Conservation (phyloP, 2,797 vertebrate species). For the Sebastes aleutianus region DNA sequence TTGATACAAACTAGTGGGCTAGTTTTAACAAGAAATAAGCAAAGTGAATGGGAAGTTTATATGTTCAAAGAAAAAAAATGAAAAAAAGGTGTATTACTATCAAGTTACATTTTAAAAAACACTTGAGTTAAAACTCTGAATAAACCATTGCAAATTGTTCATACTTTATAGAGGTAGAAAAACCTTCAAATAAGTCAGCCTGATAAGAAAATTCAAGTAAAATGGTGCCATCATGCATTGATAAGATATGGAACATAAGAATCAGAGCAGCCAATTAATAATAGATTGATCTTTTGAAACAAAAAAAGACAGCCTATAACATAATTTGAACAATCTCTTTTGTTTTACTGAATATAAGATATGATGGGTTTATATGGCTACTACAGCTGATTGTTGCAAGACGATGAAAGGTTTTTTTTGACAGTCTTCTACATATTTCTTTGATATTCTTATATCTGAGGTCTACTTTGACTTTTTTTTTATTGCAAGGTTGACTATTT, state of each 20-base stretch:
- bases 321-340: background rate
- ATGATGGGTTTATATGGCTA: background rate
- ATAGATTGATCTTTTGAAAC: background rate
- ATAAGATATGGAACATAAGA: background rate
- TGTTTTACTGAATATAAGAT: background rate
- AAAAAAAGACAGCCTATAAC: background rate
- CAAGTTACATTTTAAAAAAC: too few species aligned
- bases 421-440: slow-evolving; percentile 1
- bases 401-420: background rate
- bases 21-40: background rate
- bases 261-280: background rate
- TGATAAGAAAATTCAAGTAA: background rate
- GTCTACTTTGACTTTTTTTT: slow-evolving; percentile 16
- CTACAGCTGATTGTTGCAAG: background rate
- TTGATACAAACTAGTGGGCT: too few species aligned
- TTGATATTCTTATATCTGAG: background rate
- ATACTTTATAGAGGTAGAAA: background rate
- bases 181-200: background rate
- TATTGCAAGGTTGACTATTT: slow-evolving; percentile 1
- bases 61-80: background rate
- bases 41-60: background rate
- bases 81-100: too few species aligned
- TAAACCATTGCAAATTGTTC: background rate
- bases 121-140: background rate
- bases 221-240: background rate